Evolutionary conservation across 2,113 vertebrate genomes (phyloP).

Genomic region (Triplophysa tibetana): DNA sequence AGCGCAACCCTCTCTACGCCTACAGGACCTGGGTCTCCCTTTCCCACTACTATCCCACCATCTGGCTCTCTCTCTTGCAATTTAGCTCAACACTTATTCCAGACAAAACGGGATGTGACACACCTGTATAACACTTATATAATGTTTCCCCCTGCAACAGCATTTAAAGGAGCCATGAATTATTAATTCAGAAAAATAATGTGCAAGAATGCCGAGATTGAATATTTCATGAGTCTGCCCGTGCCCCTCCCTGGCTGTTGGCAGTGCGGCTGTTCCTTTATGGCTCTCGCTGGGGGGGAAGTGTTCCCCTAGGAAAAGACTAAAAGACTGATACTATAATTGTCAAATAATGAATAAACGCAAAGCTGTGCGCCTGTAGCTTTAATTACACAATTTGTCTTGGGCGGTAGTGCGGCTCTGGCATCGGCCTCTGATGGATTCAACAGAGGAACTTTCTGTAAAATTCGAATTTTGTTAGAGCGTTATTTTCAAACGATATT

Average conservation of each 20-base stretch:
- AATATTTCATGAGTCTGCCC: slow-evolving; percentile 79
- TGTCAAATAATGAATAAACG: slow-evolving; percentile 35
- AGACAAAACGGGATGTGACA: slow-evolving; percentile 68
- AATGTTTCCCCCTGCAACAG: slow-evolving; percentile 69
- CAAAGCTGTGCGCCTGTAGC: slow-evolving; percentile 12
- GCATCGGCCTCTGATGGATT: neutral
- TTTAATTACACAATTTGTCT: slow-evolving; percentile 37
- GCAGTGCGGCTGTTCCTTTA: slow-evolving; percentile 2
- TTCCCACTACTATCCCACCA: slow-evolving; percentile 26
- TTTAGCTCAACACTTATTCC: slow-evolving; percentile 58
- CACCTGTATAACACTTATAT: slow-evolving; percentile 58
- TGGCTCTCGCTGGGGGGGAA: neutral
- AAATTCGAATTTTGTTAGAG: slow-evolving; percentile 8
- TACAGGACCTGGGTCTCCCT: neutral
- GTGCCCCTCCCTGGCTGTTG: slow-evolving; percentile 6
- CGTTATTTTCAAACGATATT: neutral
- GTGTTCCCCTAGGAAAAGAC: slow-evolving; percentile 16
- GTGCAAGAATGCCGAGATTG: slow-evolving; percentile 68
- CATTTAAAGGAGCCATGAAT: slow-evolving; percentile 74
- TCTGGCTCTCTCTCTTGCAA: slow-evolving; percentile 39
- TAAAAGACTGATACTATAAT: slow-evolving; percentile 31
- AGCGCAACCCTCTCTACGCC: slow-evolving; percentile 1
- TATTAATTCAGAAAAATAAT: slow-evolving; percentile 78
- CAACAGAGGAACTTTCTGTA: neutral
- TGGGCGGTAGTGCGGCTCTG: neutral